phyloP scores from a whole-genome alignment of 2,888 invertebrate species.

The Carterocephalus palaemon region DNA sequence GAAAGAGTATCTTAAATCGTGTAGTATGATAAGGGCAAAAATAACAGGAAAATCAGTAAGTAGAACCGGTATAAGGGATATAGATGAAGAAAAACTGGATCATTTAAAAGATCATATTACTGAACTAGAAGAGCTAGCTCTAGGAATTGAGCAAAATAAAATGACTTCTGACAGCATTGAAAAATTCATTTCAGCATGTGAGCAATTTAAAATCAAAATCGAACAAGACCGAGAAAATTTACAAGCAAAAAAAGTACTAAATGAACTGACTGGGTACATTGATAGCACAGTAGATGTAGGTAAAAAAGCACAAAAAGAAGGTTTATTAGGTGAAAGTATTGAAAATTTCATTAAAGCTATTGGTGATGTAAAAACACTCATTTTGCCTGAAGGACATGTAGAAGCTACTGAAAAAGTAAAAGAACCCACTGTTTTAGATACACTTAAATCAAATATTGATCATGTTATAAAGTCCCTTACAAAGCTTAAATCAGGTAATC shows the following conservation, averaged over 20 bases:
- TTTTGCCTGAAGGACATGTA: conserved; percentile 22
- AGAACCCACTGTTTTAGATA: conserved; percentile 29
- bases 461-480: conserved; percentile 37
- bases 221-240: conserved; percentile 28
- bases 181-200: conserved; percentile 38
- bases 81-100: conserved; percentile 29
- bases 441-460: conserved; percentile 37
- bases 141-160: conserved; percentile 30
- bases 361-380: conserved; percentile 37
- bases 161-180: conserved; percentile 34
- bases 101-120: conserved; percentile 34
- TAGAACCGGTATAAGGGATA: conserved; percentile 4
- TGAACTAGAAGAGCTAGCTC: conserved; percentile 35
- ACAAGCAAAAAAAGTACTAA: conserved; percentile 23
- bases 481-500: conserved; percentile 36
- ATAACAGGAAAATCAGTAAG: conserved; percentile 30
- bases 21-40: conserved; percentile 37
- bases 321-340: conserved; percentile 37
- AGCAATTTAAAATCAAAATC: conserved; percentile 39
- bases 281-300: conserved; percentile 38
- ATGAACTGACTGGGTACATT: conserved; percentile 35
- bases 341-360: conserved; percentile 43
- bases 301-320: conserved; percentile 37
- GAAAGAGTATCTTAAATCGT: conserved; percentile 39
- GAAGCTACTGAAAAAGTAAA: neutral